Percentiles rank a stretch among this genome's conserved stretches.
Evolutionary conservation across 2,797 vertebrate species (phyloP).

Genomic region (Salmo trutta): DNA sequence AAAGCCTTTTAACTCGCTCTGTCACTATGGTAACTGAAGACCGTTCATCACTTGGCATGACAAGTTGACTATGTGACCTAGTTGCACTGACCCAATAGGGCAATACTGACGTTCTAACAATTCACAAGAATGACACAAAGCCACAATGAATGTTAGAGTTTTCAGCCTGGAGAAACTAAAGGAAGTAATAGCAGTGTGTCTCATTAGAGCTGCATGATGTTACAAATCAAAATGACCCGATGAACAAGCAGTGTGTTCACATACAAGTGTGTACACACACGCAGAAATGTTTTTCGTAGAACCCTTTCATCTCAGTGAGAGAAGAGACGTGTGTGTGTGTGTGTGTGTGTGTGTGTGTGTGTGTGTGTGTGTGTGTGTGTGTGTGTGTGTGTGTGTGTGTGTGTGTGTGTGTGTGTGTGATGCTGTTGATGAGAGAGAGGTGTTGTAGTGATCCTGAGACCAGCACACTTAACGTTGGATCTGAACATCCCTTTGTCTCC

Average conservation of each 20-base stretch:
- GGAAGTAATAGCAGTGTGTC: neutral
- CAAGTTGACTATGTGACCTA: neutral
- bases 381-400: constrained; percentile 7
- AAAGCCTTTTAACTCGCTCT: neutral
- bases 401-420: constrained; percentile 1
- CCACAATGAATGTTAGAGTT: neutral
- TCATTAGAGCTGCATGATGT: neutral
- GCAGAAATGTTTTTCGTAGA: constrained; percentile 3
- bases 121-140: neutral
- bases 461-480: constrained; percentile 49
- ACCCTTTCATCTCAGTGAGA: no score
- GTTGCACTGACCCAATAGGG: neutral
- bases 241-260: neutral
- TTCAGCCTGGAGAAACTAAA: neutral
- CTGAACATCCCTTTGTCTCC: constrained; percentile 57
- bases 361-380: constrained; percentile 1
- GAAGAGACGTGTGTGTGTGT: neutral
- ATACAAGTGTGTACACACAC: constrained; percentile 23
- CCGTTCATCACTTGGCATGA: neutral
- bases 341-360: neutral
- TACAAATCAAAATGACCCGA: neutral
- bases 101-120: neutral
- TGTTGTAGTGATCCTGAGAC: constrained; percentile 15
- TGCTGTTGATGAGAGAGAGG: neutral
- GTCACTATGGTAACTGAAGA: neutral